Evolutionary conservation across 2,888 invertebrate species (phyloP).

Genomic region (Trilocha varians): DNA sequence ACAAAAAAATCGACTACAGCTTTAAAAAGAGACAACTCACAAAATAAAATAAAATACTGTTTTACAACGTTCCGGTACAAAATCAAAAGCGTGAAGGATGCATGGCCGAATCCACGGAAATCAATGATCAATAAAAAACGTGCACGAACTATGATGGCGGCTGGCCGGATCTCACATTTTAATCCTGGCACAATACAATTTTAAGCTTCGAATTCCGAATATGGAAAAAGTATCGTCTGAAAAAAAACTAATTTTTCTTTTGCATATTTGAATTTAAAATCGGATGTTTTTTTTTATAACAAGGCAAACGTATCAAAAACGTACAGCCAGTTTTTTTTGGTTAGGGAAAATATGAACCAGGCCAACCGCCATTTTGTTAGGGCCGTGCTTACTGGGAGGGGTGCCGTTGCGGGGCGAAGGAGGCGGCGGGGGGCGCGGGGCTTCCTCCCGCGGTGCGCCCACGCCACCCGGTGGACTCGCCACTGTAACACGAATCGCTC

Average conservation of each 20-base stretch:
- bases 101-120: constrained; percentile 11
- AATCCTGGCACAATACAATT: not conserved
- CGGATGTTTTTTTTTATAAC: not conserved
- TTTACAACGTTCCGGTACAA: not conserved
- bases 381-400: constrained; percentile 66
- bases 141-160: constrained; percentile 39
- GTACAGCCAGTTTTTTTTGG: not conserved
- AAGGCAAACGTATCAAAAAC: not conserved
- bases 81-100: constrained; percentile 12
- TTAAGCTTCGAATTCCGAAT: too few relatives aligned
- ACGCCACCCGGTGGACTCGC: constrained; percentile 85
- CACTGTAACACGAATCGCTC: constrained; percentile 76
- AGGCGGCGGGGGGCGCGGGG: constrained; percentile 59
- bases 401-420: constrained; percentile 65
- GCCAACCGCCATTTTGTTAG: constrained; percentile 41
- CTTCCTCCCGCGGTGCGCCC: constrained; percentile 58
- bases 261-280: not conserved
- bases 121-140: constrained; percentile 16
- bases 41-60: not conserved
- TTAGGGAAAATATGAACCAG: constrained; percentile 18
- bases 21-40: not conserved
- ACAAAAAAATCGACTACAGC: not conserved
- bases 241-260: too few relatives aligned
- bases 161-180: constrained; percentile 21
- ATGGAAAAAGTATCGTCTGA: too few relatives aligned